Conservation (phyloP, 2,888 invertebrate genomes). For the Apodemia duryi region DNA sequence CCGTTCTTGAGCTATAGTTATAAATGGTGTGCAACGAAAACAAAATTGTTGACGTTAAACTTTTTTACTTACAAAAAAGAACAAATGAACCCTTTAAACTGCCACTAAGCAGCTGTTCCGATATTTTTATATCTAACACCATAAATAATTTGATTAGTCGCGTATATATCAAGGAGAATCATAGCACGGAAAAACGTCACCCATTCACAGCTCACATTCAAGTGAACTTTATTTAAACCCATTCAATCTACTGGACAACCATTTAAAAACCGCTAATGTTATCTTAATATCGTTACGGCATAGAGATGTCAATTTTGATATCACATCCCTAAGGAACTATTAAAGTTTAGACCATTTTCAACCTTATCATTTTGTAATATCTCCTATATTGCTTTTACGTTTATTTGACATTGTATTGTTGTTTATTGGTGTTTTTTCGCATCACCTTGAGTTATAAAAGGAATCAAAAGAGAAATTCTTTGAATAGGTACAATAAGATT, state of each 20-base stretch:
- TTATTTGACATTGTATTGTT: constrained; percentile 37
- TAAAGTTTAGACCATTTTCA: constrained; percentile 22
- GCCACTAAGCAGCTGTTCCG: constrained; percentile 53
- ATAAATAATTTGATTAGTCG: constrained; percentile 79
- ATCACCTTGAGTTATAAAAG: constrained; percentile 37
- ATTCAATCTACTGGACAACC: constrained; percentile 58
- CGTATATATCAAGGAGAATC: constrained; percentile 75
- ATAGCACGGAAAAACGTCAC: constrained; percentile 73
- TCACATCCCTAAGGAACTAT: constrained; percentile 28
- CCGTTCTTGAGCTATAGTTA: too few species aligned
- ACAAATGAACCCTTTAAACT: constrained; percentile 33
- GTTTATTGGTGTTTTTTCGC: constrained; percentile 55
- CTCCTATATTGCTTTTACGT: constrained; percentile 2
- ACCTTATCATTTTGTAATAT: constrained; percentile 21
- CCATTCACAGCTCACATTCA: constrained; percentile 53
- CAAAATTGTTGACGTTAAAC: not conserved
- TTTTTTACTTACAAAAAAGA: constrained; percentile 4
- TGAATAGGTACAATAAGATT: constrained; percentile 45
- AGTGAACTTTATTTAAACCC: constrained; percentile 40
- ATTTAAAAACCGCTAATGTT: constrained; percentile 78
- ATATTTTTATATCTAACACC: constrained; percentile 68
- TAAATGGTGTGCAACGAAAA: not conserved
- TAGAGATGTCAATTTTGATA: constrained; percentile 54
- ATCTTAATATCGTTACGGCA: constrained; percentile 66
- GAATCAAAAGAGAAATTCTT: constrained; percentile 54